Evolutionary conservation across 2,797 vertebrate genomes (phyloP).

Genomic region (Nothura maculosa): DNA sequence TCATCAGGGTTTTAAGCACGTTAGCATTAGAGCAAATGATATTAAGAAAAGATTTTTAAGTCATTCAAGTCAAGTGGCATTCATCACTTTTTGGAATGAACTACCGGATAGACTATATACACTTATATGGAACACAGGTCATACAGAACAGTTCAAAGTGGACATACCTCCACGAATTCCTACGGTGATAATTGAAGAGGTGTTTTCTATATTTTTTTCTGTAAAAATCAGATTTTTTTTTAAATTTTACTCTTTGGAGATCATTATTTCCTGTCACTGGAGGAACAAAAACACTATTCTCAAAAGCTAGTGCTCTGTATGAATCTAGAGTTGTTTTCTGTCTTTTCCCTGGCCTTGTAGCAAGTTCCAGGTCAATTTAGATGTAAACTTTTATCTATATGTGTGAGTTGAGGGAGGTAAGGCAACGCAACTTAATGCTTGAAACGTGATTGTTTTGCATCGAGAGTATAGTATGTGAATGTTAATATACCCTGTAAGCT

Average conservation of each 20-base stretch:
- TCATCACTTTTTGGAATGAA: background rate
- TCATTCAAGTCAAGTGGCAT: background rate
- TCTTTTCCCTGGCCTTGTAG: background rate
- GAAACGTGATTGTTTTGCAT: background rate
- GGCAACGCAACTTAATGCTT: background rate
- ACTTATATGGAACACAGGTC: background rate
- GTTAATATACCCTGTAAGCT: background rate
- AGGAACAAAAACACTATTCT: background rate
- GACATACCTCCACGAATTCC: background rate
- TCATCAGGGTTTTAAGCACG: background rate
- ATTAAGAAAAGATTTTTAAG: background rate
- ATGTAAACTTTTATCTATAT: background rate
- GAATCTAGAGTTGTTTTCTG: background rate
- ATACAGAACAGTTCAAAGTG: background rate
- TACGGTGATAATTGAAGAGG: fast-evolving
- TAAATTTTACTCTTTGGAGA: background rate
- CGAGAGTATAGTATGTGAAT: background rate
- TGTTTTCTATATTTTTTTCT: background rate
- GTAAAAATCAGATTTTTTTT: background rate
- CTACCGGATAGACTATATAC: background rate
- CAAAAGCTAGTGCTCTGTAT: fast-evolving
- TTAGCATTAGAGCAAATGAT: background rate
- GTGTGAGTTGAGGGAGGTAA: background rate
- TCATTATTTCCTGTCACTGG: background rate
- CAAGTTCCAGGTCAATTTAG: background rate